Evolutionary conservation across 2,888 invertebrate species (phyloP), one percentile per base, ranked within the genome.

Genomic region (Stegana nigrithorax): DNA sequence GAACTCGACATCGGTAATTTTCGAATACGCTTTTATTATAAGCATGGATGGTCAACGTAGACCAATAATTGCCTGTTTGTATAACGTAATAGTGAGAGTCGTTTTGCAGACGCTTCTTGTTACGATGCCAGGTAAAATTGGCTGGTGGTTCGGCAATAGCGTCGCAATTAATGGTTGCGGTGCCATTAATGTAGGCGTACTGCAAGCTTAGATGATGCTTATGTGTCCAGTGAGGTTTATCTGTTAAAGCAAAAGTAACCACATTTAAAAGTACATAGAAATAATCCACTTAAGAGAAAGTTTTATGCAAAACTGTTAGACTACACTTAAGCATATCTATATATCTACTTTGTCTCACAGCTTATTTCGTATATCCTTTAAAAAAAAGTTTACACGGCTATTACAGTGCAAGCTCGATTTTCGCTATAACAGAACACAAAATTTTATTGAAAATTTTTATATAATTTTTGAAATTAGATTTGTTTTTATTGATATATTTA

Each of bases 91-190:
- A 65, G 69, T 81, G 73, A 32, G 36, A 67, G 61, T 82, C 78
- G 66, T 81, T 80, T 73, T 81, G 77, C 64, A 84, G 61, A 45
- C 81, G 73, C 70, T 84, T 82, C 71, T 83, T 77, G 63, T 81
- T 77, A 60, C 82, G 83, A 59, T 75, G 80, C 89, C 89, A 89
- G 55, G 85, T 85, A 69, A 89, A 89, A 55, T 84, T 86, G n/a
- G 89, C 87, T 14, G 86, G 83, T 0, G 89, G 89, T 73, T 88
- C 88, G 4, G 88, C 88, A 65, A 87, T 85, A 59, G 87, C 89
- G 73, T 87, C 84, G 82, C 91, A 91, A 12, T 88, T 88, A 63
- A 91, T 84, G 78, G 89, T 89, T 2, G 87, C 88, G 27, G 82
- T 84, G 17, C 90, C 89, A 42, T 87, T 87, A 53, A 89, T 71